Evolutionary conservation across 2,797 vertebrate species (phyloP).

Genomic region (Lophius americanus): DNA sequence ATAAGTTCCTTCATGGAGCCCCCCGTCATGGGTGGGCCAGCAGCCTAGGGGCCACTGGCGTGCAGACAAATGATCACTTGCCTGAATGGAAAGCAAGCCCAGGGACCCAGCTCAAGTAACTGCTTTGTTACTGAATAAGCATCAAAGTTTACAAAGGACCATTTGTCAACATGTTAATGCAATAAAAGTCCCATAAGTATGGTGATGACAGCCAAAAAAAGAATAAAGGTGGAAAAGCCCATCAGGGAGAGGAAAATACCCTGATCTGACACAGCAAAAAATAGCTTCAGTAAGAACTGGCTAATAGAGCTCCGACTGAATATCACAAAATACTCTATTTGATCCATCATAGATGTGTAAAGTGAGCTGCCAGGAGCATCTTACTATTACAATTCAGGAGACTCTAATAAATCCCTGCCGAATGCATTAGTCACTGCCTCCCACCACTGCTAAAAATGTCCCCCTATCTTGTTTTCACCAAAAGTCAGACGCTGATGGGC

Average conservation of each 20-base stretch:
- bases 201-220: slow-evolving; percentile 59
- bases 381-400: slow-evolving; percentile 40
- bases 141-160: slow-evolving; percentile 84
- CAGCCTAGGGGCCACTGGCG: slow-evolving; percentile 79
- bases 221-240: slow-evolving; percentile 34
- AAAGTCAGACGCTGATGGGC: slow-evolving; percentile 53
- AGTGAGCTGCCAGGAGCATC: slow-evolving; percentile 50
- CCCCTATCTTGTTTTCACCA: slow-evolving; percentile 50
- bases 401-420: slow-evolving; percentile 56
- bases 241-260: slow-evolving; percentile 49
- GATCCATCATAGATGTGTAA: slow-evolving; percentile 59
- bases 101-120: slow-evolving; percentile 84
- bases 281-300: slow-evolving; percentile 37
- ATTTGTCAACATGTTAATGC: slow-evolving; percentile 86
- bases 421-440: slow-evolving; percentile 50
- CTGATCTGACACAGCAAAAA: slow-evolving; percentile 51
- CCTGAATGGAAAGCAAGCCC: slow-evolving; percentile 83
- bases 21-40: slow-evolving; percentile 84
- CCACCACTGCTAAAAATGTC: slow-evolving; percentile 44
- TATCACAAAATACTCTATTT: slow-evolving; percentile 49
- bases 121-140: slow-evolving; percentile 85
- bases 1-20: slow-evolving; percentile 81
- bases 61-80: slow-evolving; percentile 83
- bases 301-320: slow-evolving; percentile 37
- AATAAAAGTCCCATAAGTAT: slow-evolving; percentile 77